phyloP scores from a whole-genome alignment of 2,797 vertebrate genomes.

The Thamnophis elegans region DNA sequence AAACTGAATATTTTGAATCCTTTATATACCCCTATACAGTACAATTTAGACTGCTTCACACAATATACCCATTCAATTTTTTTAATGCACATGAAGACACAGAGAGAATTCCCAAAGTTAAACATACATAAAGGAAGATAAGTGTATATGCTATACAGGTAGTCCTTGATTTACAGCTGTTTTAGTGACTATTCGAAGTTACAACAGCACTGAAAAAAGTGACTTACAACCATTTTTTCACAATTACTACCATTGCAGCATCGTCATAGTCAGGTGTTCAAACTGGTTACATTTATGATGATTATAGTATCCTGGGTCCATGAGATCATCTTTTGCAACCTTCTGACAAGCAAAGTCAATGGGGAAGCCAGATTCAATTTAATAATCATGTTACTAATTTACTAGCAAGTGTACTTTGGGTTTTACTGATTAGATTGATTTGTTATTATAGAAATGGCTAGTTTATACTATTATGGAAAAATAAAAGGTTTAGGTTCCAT shows the following conservation, averaged over 20 bases:
- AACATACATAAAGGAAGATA: not conserved
- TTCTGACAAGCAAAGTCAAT: not conserved
- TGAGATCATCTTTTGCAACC: not conserved
- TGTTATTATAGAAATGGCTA: too few relatives aligned
- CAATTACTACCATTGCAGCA: not conserved
- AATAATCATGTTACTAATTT: not conserved
- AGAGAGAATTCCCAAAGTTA: not conserved
- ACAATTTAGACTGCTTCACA: not conserved
- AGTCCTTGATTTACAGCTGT: too few relatives aligned
- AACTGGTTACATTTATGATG: not conserved
- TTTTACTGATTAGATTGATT: too few relatives aligned
- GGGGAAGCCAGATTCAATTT: not conserved
- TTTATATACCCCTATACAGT: not conserved
- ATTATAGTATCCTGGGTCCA: not conserved
- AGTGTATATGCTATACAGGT: not conserved
- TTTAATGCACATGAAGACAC: not conserved
- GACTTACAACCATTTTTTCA: not conserved
- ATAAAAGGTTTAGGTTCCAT: too few relatives aligned
- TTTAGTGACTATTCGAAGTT: too few relatives aligned
- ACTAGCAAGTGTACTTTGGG: not conserved
- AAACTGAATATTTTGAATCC: not conserved
- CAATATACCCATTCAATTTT: not conserved
- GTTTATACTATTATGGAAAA: too few relatives aligned
- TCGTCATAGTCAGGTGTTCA: not conserved
- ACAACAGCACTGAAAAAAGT: not conserved